Evolutionary conservation across 1,140 invertebrate species (phyloP), one percentile per base, ranked within the genome.

Genomic region (Drosophila erecta): DNA sequence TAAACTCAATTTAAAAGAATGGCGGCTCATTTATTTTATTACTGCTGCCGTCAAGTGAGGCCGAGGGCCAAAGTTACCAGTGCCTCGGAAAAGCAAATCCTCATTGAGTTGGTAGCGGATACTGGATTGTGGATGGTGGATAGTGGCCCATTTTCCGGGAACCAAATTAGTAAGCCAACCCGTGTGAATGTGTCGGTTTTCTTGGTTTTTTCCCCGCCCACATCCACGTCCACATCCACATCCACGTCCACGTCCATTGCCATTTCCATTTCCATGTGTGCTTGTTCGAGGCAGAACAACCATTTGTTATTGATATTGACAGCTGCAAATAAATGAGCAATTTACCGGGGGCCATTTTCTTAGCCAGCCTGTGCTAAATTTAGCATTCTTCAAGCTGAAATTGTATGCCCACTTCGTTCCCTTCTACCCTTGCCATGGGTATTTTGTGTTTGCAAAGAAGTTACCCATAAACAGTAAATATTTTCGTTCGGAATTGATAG

Each of bases 1-100:
- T 89, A 89, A 89, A 89, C 84, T 89, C 84, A 89, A 89, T 89
- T 89, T 89, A 89, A 89, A 89, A 89, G 85, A 89, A 89, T 89
- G 79, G 84, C 73, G 84, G 80, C 80, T 89, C 84, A 89, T 89
- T 89, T 89, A 89, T 89, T 89, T 89, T 89, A 89, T 89, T 89
- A 89, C 84, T 89, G 50, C 47, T 49, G 65, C 69, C 77, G 74
- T 78, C 74, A 77, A 71, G 75, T 77, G 73, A 64, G 74, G 64
- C 83, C 81, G 81, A 86, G 78, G 81, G 60, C 81, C 86, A 86
- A 81, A 86, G 81, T 85, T 17, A 17, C 77, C 49, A 53, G 46
- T 30, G 24, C n/a, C 4, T 20, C 40, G 40, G 17, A 50, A 60
- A 72, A 60, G 62, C 71, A 67, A 79, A 83, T 79, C 43, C 15